Base-by-base conservation (phyloP, 2,888 invertebrate genomes). In the Empis stercorea region DNA sequence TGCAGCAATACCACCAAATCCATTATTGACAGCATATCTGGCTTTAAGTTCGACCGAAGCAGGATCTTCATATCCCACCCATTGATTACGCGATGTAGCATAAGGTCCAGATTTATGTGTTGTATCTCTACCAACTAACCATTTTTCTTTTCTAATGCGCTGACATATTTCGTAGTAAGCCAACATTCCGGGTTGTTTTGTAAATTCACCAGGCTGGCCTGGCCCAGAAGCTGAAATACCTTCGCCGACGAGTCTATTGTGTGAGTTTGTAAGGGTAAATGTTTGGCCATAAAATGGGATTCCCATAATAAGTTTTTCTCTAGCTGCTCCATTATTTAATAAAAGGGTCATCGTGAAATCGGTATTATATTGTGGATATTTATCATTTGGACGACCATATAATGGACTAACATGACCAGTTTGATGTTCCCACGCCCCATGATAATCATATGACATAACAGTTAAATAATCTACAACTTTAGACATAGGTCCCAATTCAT, bases 21-120 rank as follows among this genome's bases (percentile, higher is more conserved):
- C 82, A 60, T 79, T 76, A 6, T 75, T 72, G 49, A 78, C 70
- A 1, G 88, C 82, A 72, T 85, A 92, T 55, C 80, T 60, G 52
- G 83, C 85, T 70, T 88, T 88, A 54, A 78, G 77, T 50, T 74
- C 77, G 14, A 91, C 76, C 13, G 88, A 88, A 49, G 78, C 77
- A 0, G 77, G 72, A 65, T 91, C 87, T 61, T 94, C 94, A 60
- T 80, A 94, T 38, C 91, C 86, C 34, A 91, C 88, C 89, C 93
- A 93, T 61, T 93, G 91, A 57, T 87, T 80, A 39, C 79, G 78
- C 10, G 76, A 73, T 65, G 84, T 81, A 0, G 91, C 81, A 61
- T 83, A 88, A 0, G 92, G 89, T 1, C 70, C 70, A 0, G 66
- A 64, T 44, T 62, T 65, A 3, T 83, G 85, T 32, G 79, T 77